Evolutionary conservation across 2,888 invertebrate species (phyloP).

Genomic region (Molorchus minor): DNA sequence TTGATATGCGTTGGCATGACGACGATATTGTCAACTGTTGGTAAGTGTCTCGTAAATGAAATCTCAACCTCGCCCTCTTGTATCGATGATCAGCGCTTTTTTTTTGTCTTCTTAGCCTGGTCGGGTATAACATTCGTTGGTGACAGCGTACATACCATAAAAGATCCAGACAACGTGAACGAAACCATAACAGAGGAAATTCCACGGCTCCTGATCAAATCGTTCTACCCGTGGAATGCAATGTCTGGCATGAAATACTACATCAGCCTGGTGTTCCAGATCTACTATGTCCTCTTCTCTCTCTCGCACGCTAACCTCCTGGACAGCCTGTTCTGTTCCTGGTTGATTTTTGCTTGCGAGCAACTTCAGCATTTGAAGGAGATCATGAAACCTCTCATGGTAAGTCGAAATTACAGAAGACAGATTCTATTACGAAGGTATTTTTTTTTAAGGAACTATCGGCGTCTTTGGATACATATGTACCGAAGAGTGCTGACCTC

Average conservation of each 20-base stretch:
- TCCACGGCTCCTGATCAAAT: constrained; percentile 77
- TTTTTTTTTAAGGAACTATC: constrained; percentile 70
- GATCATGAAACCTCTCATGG: constrained; percentile 87
- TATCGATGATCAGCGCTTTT: background rate
- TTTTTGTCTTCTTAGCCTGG: constrained; percentile 69
- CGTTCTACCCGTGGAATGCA: constrained; percentile 83
- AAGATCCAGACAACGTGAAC: constrained; percentile 76
- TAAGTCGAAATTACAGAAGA: constrained; percentile 32
- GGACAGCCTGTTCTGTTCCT: constrained; percentile 85
- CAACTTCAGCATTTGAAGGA: constrained; percentile 86
- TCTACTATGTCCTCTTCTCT: constrained; percentile 61
- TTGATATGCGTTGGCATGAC: constrained; percentile 73
- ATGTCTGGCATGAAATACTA: constrained; percentile 75
- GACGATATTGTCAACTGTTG: constrained; percentile 69
- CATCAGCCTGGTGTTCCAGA: constrained; percentile 66
- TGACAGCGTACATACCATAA: constrained; percentile 74
- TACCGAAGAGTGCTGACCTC: constrained; percentile 76
- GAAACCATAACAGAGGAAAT: constrained; percentile 73
- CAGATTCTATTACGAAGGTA: background rate
- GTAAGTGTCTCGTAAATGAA: too few species aligned
- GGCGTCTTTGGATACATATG: constrained; percentile 81
- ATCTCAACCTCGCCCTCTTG: too few species aligned
- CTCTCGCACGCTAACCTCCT: constrained; percentile 65
- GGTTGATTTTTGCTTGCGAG: constrained; percentile 86
- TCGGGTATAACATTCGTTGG: constrained; percentile 82